phyloP scores from a whole-genome alignment of 2,797 vertebrate species.

The Meda fulgida region DNA sequence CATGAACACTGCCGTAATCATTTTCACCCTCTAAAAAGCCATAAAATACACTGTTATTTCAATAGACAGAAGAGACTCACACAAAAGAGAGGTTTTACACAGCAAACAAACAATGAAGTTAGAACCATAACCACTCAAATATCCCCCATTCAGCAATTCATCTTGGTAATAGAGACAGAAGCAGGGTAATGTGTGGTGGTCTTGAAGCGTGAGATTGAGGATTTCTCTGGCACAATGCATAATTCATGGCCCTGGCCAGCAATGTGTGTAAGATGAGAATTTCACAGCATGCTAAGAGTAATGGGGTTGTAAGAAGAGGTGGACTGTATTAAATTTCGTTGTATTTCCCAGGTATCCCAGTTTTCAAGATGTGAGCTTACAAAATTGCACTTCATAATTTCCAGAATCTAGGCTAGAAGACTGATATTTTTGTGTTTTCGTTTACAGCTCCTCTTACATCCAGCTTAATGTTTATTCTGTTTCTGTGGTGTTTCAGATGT shows the following conservation, averaged over 20 bases:
- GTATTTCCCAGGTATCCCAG: conserved; percentile 77
- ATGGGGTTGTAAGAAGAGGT: conserved; percentile 82
- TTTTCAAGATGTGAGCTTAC: neutral
- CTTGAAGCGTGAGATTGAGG: conserved; percentile 98
- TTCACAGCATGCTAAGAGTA: conserved; percentile 98
- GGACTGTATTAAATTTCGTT: conserved; percentile 88
- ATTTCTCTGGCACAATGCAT: conserved; percentile 94
- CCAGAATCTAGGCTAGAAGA: neutral
- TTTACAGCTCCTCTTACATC: conserved; percentile 17
- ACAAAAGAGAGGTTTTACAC: conserved; percentile 83
- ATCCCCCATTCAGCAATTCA: conserved; percentile 94
- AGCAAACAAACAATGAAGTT: conserved; percentile 92
- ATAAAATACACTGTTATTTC: conserved; percentile 74
- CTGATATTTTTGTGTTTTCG: neutral
- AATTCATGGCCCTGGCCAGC: conserved; percentile 98
- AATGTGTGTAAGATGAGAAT: conserved; percentile 99
- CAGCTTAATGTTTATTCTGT: conserved; percentile 26
- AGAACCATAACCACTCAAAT: conserved; percentile 89
- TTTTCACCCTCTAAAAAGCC: conserved; percentile 69
- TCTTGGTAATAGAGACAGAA: conserved; percentile 99
- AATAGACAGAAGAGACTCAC: conserved; percentile 71
- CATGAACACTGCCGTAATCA: conserved; percentile 76
- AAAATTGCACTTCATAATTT: neutral
- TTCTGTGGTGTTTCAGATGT: conserved; percentile 48
- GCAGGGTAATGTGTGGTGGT: conserved; percentile 93